A percentile compares a stretch with the other conserved stretches of the same genome.
phyloP scores from a whole-genome alignment of 2,888 invertebrate genomes.

The Taenaris catops region DNA sequence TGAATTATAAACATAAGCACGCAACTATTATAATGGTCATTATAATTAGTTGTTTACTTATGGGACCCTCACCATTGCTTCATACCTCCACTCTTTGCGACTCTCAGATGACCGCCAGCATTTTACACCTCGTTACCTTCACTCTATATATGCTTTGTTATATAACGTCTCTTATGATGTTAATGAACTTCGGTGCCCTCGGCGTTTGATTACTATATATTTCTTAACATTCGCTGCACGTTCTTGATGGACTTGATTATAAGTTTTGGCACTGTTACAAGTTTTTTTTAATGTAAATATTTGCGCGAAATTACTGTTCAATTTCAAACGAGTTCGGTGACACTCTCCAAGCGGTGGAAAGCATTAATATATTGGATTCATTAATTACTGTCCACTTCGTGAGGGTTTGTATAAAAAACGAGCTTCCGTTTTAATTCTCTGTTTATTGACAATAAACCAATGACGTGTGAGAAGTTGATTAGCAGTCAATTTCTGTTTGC shows the following conservation, averaged over 20 bases:
- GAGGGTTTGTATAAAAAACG: constrained; percentile 14
- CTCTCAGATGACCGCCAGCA: constrained; percentile 1
- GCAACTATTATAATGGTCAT: no score
- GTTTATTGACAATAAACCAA: constrained; percentile 9
- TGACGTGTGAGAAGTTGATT: background rate
- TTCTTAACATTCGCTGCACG: constrained; percentile 11
- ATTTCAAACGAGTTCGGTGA: constrained; percentile 11
- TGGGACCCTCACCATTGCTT: constrained; percentile 31
- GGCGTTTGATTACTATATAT: constrained; percentile 12
- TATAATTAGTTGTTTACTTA: no score
- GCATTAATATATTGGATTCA: constrained; percentile 12
- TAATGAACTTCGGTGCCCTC: constrained; percentile 2
- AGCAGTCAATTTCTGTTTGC: background rate
- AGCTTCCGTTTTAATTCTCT: constrained; percentile 25
- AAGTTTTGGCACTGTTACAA: constrained; percentile 9
- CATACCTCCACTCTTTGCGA: constrained; percentile 8
- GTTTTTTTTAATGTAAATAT: constrained; percentile 1
- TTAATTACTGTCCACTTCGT: constrained; percentile 11
- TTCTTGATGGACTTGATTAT: constrained; percentile 9
- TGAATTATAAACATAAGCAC: no score
- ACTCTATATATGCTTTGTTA: background rate
- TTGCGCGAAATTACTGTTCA: constrained; percentile 2
- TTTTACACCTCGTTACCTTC: background rate
- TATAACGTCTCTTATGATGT: background rate
- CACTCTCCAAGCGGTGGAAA: constrained; percentile 9